phyloP scores from a whole-genome alignment of 2,888 invertebrate genomes.

The Malthinus flaveolus region DNA sequence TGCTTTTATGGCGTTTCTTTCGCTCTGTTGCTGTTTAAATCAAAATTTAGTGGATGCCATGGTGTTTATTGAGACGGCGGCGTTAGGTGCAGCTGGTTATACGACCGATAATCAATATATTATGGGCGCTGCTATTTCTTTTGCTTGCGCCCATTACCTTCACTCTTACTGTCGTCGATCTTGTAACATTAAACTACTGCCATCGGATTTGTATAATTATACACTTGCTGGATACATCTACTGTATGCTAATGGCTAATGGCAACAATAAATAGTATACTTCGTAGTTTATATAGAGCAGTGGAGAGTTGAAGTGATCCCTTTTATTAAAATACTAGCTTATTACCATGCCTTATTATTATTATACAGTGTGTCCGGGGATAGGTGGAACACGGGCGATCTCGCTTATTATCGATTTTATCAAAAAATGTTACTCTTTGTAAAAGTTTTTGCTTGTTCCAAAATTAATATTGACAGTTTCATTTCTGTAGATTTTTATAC shows the following conservation, averaged over 20 bases:
- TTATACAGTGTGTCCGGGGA: no score
- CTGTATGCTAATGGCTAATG: not conserved
- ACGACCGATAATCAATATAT: not conserved
- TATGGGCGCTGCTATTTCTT: not conserved
- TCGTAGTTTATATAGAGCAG: no score
- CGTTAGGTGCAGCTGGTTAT: not conserved
- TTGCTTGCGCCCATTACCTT: not conserved
- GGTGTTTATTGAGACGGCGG: not conserved
- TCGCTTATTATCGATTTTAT: no score
- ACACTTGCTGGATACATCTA: not conserved
- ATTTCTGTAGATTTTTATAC: no score
- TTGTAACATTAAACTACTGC: not conserved
- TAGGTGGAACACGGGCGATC: no score
- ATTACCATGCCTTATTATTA: no score
- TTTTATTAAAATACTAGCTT: no score
- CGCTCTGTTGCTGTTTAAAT: not conserved
- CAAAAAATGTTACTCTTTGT: no score
- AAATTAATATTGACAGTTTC: no score
- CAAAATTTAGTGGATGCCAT: not conserved
- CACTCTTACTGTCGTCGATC: not conserved
- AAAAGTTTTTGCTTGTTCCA: no score
- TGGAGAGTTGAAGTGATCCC: no score
- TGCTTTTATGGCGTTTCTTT: not conserved
- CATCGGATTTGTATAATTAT: not conserved
- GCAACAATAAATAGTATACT: no score